Evolutionary conservation across 2,888 invertebrate genomes (phyloP), one percentile per base, ranked within the genome.

Genomic region (Drepana falcataria): DNA sequence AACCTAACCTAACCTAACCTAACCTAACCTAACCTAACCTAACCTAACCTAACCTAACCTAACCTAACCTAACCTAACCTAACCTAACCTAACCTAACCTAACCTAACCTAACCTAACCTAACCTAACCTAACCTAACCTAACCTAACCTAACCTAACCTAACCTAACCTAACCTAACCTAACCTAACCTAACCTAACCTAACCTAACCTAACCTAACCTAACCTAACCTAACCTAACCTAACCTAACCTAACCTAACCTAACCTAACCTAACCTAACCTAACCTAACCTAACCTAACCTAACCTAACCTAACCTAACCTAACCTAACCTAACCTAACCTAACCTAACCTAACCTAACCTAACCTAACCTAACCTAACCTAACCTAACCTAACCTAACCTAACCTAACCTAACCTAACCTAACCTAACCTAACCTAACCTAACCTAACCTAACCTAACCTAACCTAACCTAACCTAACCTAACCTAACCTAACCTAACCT

Each of bases 31-130:
- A 48, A 53, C 49, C 53, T 53, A 48, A 57, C 56, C 56, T 57
- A 54, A 57, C 56, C 56, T 57, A 57, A 57, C 56, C 56, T 57
- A 57, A 57, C 56, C 56, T 57, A 57, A 56, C 56, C 56, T 56
- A 56, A 56, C 56, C 56, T 56, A 56, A 56, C 56, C 56, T 56
- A 56, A 56, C 56, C 56, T 56, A 56, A 56, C 56, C 56, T 56
- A 56, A 56, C 56, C 56, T 56, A 56, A 56, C 56, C 53, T 56
- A 53, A 37, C 37, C 37, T 37, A 37, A 37, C 37, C 37, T 37
- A 37, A 37, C 37, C 56, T 56, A 53, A 56, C 56, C 56, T 56
- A 53, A 56, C 56, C 56, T 56, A 53, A 56, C 56, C 56, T 55
- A 55, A 55, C 55, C 55, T 55, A 55, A 55, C 55, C 55, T 55